A percentile compares a stretch with the other conserved stretches of the same genome.
phyloP scores from a whole-genome alignment of 2,797 vertebrate genomes.

The Merluccius polli region DNA sequence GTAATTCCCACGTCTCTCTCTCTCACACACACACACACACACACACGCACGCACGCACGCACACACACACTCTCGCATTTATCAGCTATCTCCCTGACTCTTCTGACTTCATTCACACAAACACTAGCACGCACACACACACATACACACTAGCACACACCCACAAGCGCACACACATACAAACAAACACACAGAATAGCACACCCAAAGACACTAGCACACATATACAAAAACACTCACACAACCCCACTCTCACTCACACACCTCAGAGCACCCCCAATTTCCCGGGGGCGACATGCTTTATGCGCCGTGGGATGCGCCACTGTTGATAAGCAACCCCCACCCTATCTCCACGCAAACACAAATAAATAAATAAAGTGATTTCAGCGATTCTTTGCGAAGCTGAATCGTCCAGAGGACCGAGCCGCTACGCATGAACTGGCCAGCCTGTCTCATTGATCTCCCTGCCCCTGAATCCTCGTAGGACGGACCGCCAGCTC shows the following conservation, averaged over 20 bases:
- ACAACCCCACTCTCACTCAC: conserved; percentile 29
- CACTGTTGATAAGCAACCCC: conserved; percentile 58
- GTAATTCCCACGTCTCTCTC: conserved; percentile 25
- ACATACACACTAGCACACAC: background rate
- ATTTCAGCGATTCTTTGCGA: conserved; percentile 63
- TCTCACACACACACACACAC: background rate
- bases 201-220: background rate
- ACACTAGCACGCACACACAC: background rate
- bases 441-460: conserved; percentile 69
- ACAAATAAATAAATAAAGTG: conserved; percentile 25
- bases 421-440: conserved; percentile 66
- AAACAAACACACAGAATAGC: background rate
- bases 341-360: background rate
- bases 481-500: conserved; percentile 50
- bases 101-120: background rate
- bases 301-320: conserved; percentile 54
- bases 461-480: conserved; percentile 60
- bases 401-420: conserved; percentile 67
- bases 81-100: background rate
- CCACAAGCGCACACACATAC: background rate
- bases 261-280: conserved; percentile 38
- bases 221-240: conserved; percentile 20
- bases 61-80: background rate
- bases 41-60: background rate
- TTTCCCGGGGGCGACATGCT: conserved; percentile 49